Conservation (phyloP, 2,888 invertebrate genomes). For the Copidosoma aretas region DNA sequence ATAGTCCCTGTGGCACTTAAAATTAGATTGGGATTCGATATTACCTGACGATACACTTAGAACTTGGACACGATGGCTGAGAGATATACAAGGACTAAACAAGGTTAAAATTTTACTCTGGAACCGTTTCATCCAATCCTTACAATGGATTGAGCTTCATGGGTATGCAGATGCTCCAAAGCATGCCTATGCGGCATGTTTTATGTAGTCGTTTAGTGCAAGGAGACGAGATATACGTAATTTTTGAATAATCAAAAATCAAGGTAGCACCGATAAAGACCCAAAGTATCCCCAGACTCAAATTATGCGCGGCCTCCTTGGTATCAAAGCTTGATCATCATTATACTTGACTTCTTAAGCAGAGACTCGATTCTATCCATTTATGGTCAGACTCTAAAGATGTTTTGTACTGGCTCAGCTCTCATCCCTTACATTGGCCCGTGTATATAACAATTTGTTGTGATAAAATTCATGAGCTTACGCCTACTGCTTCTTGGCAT, state of each 20-base stretch:
- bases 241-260: constrained; percentile 6
- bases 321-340: constrained; percentile 21
- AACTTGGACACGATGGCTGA: background rate
- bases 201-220: background rate
- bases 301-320: constrained; percentile 28
- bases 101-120: constrained; percentile 20
- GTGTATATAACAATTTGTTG: constrained; percentile 46
- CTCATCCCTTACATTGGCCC: constrained; percentile 42
- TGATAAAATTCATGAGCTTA: constrained; percentile 35
- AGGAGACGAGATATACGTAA: background rate
- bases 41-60: background rate
- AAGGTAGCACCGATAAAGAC: constrained; percentile 33
- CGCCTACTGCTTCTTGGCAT: background rate
- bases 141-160: constrained; percentile 17
- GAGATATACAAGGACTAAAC: background rate
- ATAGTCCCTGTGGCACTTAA: background rate
- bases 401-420: constrained; percentile 27
- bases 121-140: background rate
- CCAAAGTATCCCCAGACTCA: constrained; percentile 27
- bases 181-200: constrained; percentile 5
- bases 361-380: constrained; percentile 4
- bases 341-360: background rate
- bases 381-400: constrained; percentile 46
- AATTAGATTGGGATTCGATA: background rate
- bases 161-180: constrained; percentile 36